Conservation (phyloP, 2,113 vertebrate genomes). For the Camelus bactrianus region DNA sequence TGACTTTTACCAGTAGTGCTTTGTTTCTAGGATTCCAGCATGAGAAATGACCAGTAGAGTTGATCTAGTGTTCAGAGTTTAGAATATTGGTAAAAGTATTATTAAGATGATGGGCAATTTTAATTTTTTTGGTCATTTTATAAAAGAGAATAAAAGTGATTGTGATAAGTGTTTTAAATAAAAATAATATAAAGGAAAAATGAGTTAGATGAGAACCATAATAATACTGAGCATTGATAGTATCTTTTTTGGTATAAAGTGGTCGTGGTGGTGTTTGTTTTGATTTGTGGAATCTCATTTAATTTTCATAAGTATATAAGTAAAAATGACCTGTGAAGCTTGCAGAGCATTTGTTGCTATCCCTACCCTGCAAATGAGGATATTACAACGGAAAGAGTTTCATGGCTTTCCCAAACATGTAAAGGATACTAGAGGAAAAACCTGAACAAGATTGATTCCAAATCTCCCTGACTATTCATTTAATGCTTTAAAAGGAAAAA, state of each 20-base stretch:
- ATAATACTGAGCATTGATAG: background rate
- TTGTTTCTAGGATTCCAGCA: background rate
- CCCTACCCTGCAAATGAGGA: background rate
- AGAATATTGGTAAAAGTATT: background rate
- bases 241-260: background rate
- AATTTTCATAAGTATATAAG: conserved; percentile 33
- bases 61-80: background rate
- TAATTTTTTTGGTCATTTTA: background rate
- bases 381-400: background rate
- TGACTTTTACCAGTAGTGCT: background rate
- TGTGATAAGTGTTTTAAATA: background rate
- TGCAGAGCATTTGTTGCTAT: background rate
- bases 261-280: background rate
- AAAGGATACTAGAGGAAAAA: background rate
- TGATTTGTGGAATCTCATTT: conserved; percentile 57
- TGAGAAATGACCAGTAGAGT: background rate
- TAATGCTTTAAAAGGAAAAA: background rate
- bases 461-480: background rate
- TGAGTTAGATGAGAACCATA: background rate
- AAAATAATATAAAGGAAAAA: background rate
- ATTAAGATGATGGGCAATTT: background rate
- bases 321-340: background rate
- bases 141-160: background rate
- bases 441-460: background rate
- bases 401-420: background rate